A percentile compares a stretch with the other conserved stretches of the same genome.
These are phyloP conservation scores for Barypeithes pellucidus DNA, from an alignment of 2,888 invertebrate genomes.

Conservation along the genomic window DNA sequence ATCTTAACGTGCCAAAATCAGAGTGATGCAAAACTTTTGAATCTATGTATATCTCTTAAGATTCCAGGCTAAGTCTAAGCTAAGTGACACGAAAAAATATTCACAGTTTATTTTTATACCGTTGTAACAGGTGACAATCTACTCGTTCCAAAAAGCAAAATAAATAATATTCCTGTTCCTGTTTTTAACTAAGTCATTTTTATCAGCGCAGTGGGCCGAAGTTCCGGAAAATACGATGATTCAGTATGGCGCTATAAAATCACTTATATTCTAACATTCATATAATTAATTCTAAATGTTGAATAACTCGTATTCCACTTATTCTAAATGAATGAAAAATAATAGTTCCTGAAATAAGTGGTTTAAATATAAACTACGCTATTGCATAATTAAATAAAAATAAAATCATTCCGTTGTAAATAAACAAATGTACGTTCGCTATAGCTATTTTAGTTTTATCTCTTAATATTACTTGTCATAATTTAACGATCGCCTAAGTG, in stretches of 20 bases:
- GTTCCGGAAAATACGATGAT: not conserved
- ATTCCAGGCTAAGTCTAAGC: too few species aligned
- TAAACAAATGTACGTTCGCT: slow-evolving; percentile 8
- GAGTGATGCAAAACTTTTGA: too few species aligned
- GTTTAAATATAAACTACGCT: not conserved
- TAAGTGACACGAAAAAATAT: slow-evolving; percentile 15
- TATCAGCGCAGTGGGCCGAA: not conserved
- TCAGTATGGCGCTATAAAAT: slow-evolving; percentile 5
- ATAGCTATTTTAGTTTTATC: slow-evolving; percentile 25
- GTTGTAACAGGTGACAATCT: slow-evolving; percentile 16
- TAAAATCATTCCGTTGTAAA: slow-evolving; percentile 6
- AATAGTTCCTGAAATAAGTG: slow-evolving; percentile 10
- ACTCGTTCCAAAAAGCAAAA: slow-evolving; percentile 11
- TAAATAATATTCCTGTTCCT: slow-evolving; percentile 1
- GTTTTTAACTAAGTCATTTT: not conserved
- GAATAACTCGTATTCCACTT: slow-evolving; percentile 13
- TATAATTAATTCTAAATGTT: not conserved
- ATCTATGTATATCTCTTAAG: not conserved
- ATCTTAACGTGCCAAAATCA: too few species aligned
- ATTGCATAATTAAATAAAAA: slow-evolving; percentile 16
- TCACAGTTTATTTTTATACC: slow-evolving; percentile 14
- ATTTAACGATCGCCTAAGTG: not conserved
- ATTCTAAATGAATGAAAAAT: slow-evolving; percentile 15
- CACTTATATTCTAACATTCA: not conserved
- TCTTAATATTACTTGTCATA: slow-evolving; percentile 14